A percentile compares a stretch with the other conserved stretches of the same genome.
Conservation (phyloP, 2,113 vertebrate species). For the Ceyx cyanopectus region DNA sequence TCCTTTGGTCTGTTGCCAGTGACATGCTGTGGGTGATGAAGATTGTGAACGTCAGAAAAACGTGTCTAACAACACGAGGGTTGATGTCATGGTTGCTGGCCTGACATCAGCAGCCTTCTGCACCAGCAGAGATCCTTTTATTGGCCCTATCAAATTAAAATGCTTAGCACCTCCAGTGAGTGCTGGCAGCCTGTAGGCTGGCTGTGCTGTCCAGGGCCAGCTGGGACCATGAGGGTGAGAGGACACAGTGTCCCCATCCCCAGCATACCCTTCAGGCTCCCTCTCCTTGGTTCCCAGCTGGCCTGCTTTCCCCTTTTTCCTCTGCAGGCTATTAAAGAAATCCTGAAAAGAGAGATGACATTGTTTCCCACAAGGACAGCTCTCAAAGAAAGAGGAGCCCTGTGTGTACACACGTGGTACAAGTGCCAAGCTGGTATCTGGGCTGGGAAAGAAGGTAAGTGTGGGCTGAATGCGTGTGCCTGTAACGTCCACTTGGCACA, state of each 20-base stretch:
- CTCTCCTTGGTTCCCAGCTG: not conserved
- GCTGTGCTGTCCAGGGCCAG: not conserved
- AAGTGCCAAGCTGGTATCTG: not conserved
- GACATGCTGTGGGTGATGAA: not conserved
- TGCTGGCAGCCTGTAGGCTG: not conserved
- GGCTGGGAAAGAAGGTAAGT: not conserved
- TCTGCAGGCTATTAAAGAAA: not conserved
- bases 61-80: not conserved
- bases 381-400: not conserved
- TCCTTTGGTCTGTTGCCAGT: not conserved
- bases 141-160: not conserved
- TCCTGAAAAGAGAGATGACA: not conserved
- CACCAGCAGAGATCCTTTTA: not conserved
- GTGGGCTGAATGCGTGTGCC: not conserved
- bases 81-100: not conserved
- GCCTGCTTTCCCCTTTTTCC: not conserved
- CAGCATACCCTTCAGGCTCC: not conserved
- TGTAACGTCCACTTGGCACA: not conserved
- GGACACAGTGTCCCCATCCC: not conserved
- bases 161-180: not conserved
- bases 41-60: not conserved
- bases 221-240: not conserved
- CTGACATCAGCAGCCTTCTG: not conserved
- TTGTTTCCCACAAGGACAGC: not conserved
- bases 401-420: accelerated